A percentile compares a stretch with the other conserved stretches of the same genome.
phyloP scores from a whole-genome alignment of 2,888 invertebrate species.

The Heteropelma amictum region DNA sequence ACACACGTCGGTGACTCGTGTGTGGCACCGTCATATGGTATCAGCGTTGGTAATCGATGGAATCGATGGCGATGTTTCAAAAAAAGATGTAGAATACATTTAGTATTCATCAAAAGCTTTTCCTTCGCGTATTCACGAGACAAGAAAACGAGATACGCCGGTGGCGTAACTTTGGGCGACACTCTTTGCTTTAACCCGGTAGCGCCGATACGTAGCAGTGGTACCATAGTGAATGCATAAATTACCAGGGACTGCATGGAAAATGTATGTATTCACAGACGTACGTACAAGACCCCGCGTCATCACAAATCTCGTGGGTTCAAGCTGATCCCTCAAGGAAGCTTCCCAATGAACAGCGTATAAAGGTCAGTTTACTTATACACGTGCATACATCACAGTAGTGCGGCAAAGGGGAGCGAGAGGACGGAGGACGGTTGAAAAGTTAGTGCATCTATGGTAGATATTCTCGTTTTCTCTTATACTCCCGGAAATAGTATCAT shows the following conservation, averaged over 20 bases:
- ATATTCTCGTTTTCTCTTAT: too few species aligned
- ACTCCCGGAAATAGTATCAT: conserved; percentile 57
- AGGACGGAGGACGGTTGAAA: conserved; percentile 43
- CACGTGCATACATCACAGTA: conserved; percentile 1
- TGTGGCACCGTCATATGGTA: neutral
- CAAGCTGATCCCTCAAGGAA: conserved; percentile 46
- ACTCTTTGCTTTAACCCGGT: too few species aligned
- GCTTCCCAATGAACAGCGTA: conserved; percentile 25
- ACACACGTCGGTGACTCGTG: neutral
- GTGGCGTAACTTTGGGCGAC: too few species aligned
- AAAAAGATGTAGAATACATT: neutral
- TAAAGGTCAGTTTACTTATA: neutral
- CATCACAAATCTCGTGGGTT: conserved; percentile 48
- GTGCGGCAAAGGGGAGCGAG: neutral
- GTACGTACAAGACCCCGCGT: conserved; percentile 18
- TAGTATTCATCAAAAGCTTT: conserved; percentile 34
- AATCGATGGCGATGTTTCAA: conserved; percentile 2
- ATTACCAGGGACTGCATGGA: too few species aligned
- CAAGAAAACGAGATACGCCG: neutral
- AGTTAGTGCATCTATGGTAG: conserved; percentile 37
- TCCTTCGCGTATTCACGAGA: conserved; percentile 1
- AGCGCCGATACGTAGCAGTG: too few species aligned
- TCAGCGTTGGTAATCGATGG: conserved; percentile 1
- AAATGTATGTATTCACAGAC: neutral
- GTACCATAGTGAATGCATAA: too few species aligned